These are phyloP conservation scores for Bujurquina vittata DNA, from an alignment of 2,113 vertebrate species.

Conservation along the genomic window DNA sequence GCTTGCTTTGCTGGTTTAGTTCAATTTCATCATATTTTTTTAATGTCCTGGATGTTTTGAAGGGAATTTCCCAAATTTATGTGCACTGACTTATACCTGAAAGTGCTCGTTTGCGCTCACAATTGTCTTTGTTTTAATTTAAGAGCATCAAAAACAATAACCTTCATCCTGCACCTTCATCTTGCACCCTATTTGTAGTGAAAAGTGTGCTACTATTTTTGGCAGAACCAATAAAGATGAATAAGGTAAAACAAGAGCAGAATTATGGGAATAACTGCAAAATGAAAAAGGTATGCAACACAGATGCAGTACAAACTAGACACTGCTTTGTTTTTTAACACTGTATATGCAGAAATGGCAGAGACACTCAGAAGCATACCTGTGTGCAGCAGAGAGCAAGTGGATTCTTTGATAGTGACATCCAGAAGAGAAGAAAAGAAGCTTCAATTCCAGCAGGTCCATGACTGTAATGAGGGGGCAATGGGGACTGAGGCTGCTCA, in stretches of 20 bases:
- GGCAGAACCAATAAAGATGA: not conserved
- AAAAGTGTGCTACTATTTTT: not conserved
- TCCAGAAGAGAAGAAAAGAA: conserved; percentile 46
- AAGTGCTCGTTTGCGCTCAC: not conserved
- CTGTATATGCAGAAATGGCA: not conserved
- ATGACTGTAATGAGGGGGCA: conserved; percentile 67
- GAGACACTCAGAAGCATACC: conserved; percentile 20
- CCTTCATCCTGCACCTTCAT: not conserved
- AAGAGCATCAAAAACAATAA: not conserved
- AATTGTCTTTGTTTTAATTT: not conserved
- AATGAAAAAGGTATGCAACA: not conserved
- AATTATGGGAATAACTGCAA: not conserved
- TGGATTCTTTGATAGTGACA: conserved; percentile 59
- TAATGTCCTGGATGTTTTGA: not conserved
- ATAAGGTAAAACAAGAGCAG: not conserved
- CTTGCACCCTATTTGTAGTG: not conserved
- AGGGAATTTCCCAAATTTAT: not conserved
- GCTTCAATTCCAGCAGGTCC: conserved; percentile 47
- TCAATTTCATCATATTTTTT: not conserved
- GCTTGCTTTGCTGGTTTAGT: not conserved
- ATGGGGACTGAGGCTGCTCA: conserved; percentile 66
- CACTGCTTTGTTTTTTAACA: not conserved
- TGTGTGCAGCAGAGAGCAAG: conserved; percentile 38
- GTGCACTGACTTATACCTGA: not conserved
- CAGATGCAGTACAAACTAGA: not conserved